Base-by-base conservation (phyloP, 2,888 invertebrate genomes). In the Alviniconcha strummeri region DNA sequence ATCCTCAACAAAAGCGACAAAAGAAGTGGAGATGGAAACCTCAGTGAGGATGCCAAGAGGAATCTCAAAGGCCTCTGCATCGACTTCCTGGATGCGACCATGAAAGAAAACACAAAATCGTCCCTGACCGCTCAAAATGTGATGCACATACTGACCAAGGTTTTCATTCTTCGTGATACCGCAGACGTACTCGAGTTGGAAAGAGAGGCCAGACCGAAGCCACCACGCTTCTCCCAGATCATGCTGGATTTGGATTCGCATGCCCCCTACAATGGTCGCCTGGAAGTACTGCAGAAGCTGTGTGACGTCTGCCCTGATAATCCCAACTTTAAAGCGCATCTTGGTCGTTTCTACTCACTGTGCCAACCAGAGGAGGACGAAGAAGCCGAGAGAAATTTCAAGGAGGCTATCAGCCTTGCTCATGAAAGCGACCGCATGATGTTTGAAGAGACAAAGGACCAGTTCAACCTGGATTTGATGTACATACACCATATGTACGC, bases 401-500 rank as follows among this genome's bases (percentile, higher is more conserved):
- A 85, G 64, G 72, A 84, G 69, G 88, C 89, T 5, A 76, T 88
- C 5, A 75, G 78, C 7, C 77, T 87, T 7, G 78, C 83, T 19
- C 9, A 19, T 11, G 71, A 19, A 9, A 56, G 0, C 54, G 85
- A 86, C 6, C 87, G 88, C 36, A 36, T 36, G 36, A 36, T 36
- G 36, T 36, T 36, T 36, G 36, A 36, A 36, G 36, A 36, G 36
- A 36, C 36, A 36, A 36, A 36, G 36, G 36, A 36, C 3, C 67
- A 81, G 8, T 72, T 80, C 81, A 87, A 82, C 64, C 81, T 82
- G 5, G 87, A 88, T 9, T 54, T 89, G 77, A 88, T 85, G 83
- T 88, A 89, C 82, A 86, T 89, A 13, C 88, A 86, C 81, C 89
- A 89, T 64, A 89, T 89, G 89, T 88, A 85, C 84, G 89, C 88